Evolutionary conservation across 1,140 invertebrate genomes (phyloP).

Genomic region (Venturia canescens): DNA sequence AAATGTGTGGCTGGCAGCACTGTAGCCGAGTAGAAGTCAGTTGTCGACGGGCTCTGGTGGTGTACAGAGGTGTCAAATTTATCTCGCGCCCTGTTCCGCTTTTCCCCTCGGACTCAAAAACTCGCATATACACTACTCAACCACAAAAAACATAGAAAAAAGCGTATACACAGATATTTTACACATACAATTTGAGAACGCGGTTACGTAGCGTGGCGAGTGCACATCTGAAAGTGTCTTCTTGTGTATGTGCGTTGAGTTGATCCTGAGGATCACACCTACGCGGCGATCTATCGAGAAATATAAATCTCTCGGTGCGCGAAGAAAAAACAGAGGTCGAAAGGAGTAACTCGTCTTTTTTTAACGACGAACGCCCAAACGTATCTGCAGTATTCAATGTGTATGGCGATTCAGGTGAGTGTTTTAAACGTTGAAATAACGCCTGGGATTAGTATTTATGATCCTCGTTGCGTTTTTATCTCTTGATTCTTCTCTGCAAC

Average conservation of each 20-base stretch:
- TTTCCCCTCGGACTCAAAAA: not conserved
- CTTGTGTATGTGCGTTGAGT: not conserved
- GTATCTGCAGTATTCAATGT: constrained; percentile 80
- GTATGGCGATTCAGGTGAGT: constrained; percentile 80
- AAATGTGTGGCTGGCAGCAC: too few species aligned
- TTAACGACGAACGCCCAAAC: constrained; percentile 72
- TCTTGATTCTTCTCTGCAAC: too few species aligned
- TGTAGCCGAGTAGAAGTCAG: constrained; percentile 53
- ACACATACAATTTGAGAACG: too few species aligned
- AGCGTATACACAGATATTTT: not conserved
- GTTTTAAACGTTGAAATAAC: too few species aligned
- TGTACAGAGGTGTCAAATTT: constrained; percentile 56
- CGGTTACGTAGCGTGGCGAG: not conserved
- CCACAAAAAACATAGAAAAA: constrained; percentile 1
- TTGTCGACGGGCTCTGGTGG: constrained; percentile 65
- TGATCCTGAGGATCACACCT: not conserved
- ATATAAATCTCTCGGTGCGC: not conserved
- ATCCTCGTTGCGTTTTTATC: not conserved
- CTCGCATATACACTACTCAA: not conserved
- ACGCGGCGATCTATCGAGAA: not conserved
- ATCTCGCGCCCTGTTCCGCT: not conserved
- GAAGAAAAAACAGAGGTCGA: constrained; percentile 55
- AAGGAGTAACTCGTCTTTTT: constrained; percentile 57
- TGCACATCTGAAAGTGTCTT: not conserved
- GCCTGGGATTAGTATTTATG: too few species aligned